These are phyloP conservation scores for Erpobdella octoculata DNA, from an alignment of 2,888 invertebrate species.

Conservation along the genomic window DNA sequence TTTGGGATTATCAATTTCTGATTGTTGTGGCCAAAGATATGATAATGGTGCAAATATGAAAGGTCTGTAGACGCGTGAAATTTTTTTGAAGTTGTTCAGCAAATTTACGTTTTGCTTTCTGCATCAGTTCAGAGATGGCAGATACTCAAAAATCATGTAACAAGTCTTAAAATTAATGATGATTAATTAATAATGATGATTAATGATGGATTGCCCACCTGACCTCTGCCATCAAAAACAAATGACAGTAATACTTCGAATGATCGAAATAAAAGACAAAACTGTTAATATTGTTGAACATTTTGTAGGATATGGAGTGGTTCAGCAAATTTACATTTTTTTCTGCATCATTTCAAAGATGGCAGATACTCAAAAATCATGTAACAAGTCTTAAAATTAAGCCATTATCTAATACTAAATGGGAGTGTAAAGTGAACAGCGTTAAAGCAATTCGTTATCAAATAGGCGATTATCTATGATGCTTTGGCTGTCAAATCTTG, in stretches of 20 bases:
- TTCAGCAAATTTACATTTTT: not conserved
- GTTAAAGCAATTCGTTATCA: constrained; percentile 1
- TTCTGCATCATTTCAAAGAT: not conserved
- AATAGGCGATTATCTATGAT: constrained; percentile 1
- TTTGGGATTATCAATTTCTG: constrained; percentile 1
- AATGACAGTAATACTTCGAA: too few relatives aligned
- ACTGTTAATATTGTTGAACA: constrained; percentile 1
- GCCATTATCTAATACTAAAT: not conserved
- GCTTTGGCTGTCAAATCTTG: not conserved
- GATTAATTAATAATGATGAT: too few relatives aligned
- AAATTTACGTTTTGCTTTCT: too few relatives aligned
- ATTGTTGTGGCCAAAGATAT: constrained; percentile 2
- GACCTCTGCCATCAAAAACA: too few relatives aligned
- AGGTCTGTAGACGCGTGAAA: not conserved
- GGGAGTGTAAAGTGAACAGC: constrained; percentile 2
- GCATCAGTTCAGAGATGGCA: too few relatives aligned
- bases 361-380: too few relatives aligned
- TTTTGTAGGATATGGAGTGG: not conserved
- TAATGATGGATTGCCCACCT: too few relatives aligned
- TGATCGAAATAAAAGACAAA: too few relatives aligned
- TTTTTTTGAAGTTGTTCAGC: not conserved
- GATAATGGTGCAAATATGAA: constrained; percentile 1
- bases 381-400: not conserved
- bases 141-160: too few relatives aligned
- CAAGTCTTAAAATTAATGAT: too few relatives aligned